phyloP scores from a whole-genome alignment of 1,140 invertebrate species.

The Dreissena polymorpha region DNA sequence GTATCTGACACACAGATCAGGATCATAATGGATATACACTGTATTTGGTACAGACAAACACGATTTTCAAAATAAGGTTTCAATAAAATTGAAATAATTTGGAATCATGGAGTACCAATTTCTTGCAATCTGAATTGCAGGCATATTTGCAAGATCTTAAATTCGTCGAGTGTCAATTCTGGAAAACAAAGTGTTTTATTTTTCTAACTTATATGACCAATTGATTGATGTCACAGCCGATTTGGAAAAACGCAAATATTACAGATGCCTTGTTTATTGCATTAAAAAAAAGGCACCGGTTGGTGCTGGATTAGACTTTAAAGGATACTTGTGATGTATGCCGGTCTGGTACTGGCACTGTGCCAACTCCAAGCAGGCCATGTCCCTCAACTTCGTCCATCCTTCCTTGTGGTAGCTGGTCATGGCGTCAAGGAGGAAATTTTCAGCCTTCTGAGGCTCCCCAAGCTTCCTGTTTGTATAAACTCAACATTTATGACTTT shows the following conservation, averaged over 20 bases:
- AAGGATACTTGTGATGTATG: conserved; percentile 81
- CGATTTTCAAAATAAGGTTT: background rate
- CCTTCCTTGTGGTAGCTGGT: conserved; percentile 92
- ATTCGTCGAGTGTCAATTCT: too few species aligned
- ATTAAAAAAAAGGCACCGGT: too few species aligned
- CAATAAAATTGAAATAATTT: conserved; percentile 22
- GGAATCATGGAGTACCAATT: background rate
- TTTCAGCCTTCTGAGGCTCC: conserved; percentile 92
- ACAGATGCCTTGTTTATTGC: too few species aligned
- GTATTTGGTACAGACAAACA: background rate
- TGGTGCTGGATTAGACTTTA: too few species aligned
- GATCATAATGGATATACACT: background rate
- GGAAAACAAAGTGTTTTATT: too few species aligned
- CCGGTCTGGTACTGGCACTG: conserved; percentile 89
- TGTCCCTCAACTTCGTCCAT: conserved; percentile 90
- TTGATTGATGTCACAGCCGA: too few species aligned
- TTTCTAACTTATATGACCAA: too few species aligned
- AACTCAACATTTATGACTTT: too few species aligned
- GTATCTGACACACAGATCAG: conserved; percentile 59
- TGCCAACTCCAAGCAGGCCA: conserved; percentile 91
- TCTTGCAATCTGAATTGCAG: too few species aligned
- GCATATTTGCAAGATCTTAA: too few species aligned
- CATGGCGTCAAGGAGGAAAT: conserved; percentile 92
- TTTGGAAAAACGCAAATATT: too few species aligned
- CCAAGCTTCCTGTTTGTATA: conserved; percentile 87